Evolutionary conservation across 2,888 invertebrate species (phyloP).

Genomic region (Cordylochernes scorpioides): DNA sequence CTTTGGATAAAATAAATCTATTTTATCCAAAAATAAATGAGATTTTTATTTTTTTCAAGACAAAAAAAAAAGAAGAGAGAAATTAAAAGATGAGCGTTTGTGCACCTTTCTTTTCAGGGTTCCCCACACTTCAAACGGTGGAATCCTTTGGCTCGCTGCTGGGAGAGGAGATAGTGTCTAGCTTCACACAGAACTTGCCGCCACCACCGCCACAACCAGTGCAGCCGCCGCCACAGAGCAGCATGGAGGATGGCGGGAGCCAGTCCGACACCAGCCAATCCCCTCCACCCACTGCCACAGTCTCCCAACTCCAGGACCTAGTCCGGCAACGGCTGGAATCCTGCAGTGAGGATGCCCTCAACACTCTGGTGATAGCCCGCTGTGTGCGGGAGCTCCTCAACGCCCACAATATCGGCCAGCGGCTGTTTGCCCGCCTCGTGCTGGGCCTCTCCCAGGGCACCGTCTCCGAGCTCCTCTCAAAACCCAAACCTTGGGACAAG

Average conservation of each 20-base stretch:
- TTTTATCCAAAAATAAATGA: too few species aligned
- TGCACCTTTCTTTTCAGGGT: slow-evolving; percentile 1
- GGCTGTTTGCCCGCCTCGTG: slow-evolving; percentile 93
- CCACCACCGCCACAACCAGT: too few species aligned
- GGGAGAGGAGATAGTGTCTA: slow-evolving; percentile 43
- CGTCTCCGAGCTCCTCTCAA: slow-evolving; percentile 85
- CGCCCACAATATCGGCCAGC: slow-evolving; percentile 92
- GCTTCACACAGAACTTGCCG: slow-evolving; percentile 13
- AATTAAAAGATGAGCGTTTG: too few species aligned
- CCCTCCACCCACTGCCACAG: slow-evolving; percentile 1
- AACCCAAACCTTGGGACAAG: slow-evolving; percentile 98
- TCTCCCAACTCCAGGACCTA: slow-evolving; percentile 51
- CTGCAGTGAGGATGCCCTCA: slow-evolving; percentile 70
- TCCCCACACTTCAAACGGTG: slow-evolving; percentile 16
- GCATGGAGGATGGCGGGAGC: slow-evolving; percentile 3
- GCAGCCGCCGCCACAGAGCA: not conserved
- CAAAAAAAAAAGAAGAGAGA: too few species aligned
- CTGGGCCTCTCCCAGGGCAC: slow-evolving; percentile 90
- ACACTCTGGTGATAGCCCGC: slow-evolving; percentile 72
- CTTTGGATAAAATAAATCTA: too few species aligned
- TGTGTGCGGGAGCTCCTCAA: slow-evolving; percentile 74
- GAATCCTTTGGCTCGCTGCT: slow-evolving; percentile 27
- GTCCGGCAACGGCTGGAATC: slow-evolving; percentile 82
- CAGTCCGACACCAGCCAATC: too few species aligned
- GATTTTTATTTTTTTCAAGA: too few species aligned